Evolutionary conservation across 1,140 invertebrate species (phyloP).

Genomic region (Cotesia typhae): DNA sequence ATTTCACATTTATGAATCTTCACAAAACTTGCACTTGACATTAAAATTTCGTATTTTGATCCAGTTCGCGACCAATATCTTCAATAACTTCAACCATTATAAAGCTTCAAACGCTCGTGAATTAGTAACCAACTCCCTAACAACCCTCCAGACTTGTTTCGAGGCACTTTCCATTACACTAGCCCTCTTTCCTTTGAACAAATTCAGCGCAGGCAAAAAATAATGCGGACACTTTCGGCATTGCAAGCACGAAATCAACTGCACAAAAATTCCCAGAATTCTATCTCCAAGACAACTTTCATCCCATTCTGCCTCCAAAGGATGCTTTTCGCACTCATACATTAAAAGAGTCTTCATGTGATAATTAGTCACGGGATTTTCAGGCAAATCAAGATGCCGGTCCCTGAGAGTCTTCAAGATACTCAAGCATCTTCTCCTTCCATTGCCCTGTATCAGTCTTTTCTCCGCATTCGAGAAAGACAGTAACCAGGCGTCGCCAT

Average conservation of each 20-base stretch:
- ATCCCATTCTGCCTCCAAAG: slow-evolving; percentile 90
- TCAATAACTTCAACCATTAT: slow-evolving; percentile 58
- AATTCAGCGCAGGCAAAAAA: slow-evolving; percentile 86
- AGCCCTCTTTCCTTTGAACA: slow-evolving; percentile 89
- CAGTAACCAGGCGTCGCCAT: slow-evolving; percentile 94
- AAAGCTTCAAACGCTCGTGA: slow-evolving; percentile 87
- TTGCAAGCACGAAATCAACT: slow-evolving; percentile 93
- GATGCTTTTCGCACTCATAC: slow-evolving; percentile 96
- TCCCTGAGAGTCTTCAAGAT: slow-evolving; percentile 91
- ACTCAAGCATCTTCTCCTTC: slow-evolving; percentile 76
- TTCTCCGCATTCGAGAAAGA: slow-evolving; percentile 90
- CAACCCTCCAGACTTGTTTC: slow-evolving; percentile 90
- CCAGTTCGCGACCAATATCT: too few species aligned
- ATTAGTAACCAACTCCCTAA: slow-evolving; percentile 89
- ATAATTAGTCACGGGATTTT: slow-evolving; percentile 87
- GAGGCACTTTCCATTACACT: slow-evolving; percentile 88
- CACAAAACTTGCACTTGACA: too few species aligned
- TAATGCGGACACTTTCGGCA: slow-evolving; percentile 93
- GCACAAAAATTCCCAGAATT: slow-evolving; percentile 94
- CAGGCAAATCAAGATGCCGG: slow-evolving; percentile 86
- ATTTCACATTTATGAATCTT: too few species aligned
- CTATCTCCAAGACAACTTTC: slow-evolving; percentile 88
- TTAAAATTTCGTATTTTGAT: too few species aligned
- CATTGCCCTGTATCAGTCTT: slow-evolving; percentile 76
- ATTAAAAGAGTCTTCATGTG: slow-evolving; percentile 90